Evolutionary conservation across 2,797 vertebrate genomes (phyloP).

Genomic region (Sebastes minor): DNA sequence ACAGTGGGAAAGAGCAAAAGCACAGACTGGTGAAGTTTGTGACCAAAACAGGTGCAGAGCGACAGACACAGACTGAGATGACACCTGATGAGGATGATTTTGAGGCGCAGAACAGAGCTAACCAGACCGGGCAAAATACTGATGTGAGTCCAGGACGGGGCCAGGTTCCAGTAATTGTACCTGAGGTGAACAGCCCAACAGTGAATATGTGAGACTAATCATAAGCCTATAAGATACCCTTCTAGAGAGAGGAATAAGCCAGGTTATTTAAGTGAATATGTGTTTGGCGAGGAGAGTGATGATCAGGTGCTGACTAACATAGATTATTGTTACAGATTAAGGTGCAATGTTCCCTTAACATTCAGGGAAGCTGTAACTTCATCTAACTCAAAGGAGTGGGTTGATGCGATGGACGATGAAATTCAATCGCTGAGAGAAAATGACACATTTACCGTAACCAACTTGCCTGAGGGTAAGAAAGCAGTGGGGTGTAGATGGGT

Average conservation of each 20-base stretch:
- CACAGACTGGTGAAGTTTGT: neutral
- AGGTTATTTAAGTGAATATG: neutral
- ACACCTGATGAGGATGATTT: neutral
- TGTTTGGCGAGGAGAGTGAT: neutral
- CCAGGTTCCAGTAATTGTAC: too few species aligned
- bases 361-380: neutral
- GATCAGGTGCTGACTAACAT: neutral
- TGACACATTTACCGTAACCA: neutral
- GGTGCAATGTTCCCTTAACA: neutral
- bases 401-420: neutral
- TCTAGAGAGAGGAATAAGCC: neutral
- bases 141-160: too few species aligned
- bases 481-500: conserved; percentile 15
- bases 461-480: neutral
- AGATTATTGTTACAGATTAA: neutral
- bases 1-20: neutral
- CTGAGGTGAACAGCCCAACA: too few species aligned
- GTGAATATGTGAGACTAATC: too few species aligned
- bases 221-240: too few species aligned
- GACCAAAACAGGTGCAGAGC: neutral
- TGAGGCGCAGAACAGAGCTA: neutral
- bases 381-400: neutral
- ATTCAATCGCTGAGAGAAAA: neutral
- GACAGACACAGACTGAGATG: neutral
- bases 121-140: neutral